These are phyloP conservation scores for Pomatostomus ruficeps DNA, from an alignment of 2,113 vertebrate species.

Conservation along the genomic window DNA sequence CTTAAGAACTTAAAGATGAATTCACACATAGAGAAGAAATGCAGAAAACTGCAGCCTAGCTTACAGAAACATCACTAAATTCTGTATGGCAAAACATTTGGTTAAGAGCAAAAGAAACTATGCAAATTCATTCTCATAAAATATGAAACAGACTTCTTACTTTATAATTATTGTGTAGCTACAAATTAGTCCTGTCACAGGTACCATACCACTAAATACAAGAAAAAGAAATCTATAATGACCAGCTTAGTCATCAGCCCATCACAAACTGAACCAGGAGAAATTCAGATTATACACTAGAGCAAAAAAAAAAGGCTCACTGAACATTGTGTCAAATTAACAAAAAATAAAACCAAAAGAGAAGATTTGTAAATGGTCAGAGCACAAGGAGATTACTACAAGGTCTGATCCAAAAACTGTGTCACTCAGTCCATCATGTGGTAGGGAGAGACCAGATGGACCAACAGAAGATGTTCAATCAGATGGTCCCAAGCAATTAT, in stretches of 20 bases:
- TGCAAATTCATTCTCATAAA: not conserved
- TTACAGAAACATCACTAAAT: not conserved
- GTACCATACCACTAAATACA: not conserved
- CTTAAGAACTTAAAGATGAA: not conserved
- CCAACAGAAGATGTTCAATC: not conserved
- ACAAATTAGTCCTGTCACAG: not conserved
- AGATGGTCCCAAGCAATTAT: not conserved
- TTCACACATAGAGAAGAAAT: not conserved
- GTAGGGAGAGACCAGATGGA: conserved; percentile 21
- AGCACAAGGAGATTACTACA: not conserved
- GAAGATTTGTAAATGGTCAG: not conserved
- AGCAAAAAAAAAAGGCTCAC: not conserved
- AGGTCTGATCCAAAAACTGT: not conserved
- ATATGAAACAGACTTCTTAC: not conserved
- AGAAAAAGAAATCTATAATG: not conserved
- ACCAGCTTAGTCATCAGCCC: not conserved
- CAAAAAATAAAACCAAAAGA: not conserved
- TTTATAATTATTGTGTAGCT: not conserved
- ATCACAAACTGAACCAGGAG: not conserved
- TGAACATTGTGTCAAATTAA: not conserved
- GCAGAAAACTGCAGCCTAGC: not conserved
- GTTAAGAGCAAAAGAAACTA: not conserved
- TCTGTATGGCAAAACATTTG: not conserved
- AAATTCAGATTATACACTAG: not conserved
- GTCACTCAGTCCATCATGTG: not conserved